Base-by-base conservation (phyloP, 2,888 invertebrate species). In the Cistogaster globosa region DNA sequence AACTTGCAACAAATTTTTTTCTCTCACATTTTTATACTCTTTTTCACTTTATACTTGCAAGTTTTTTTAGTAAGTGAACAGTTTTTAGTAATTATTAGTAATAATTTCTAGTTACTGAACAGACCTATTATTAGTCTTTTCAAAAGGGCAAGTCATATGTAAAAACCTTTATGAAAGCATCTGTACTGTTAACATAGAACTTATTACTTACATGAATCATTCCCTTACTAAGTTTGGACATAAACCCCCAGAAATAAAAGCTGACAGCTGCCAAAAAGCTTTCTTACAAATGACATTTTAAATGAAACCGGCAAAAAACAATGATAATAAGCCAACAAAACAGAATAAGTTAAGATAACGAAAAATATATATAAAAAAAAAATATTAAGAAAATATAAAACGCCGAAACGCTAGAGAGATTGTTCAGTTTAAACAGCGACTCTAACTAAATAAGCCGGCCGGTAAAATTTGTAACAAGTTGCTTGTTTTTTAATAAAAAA, bases 361-460 rank as follows among this genome's bases (percentile, higher is more conserved):
- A 16, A 63, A 42, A 72, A 67, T 32, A 58, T 71, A 76, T 7
- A 32, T 8, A 32, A 32, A 32, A 7, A 3, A 7, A 32, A 32
- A 8, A 32, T 71, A 65, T 18, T 55, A 74, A 38, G n/a, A 60
- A 6, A 60, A 76, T 85, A 87, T 78, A 87, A 65, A 81, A 68
- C 36, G 5, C 36, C 11, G 5, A 55, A 55, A 53, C 14, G 5
- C 11, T 26, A 48, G 53, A 7, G 48, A 20, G 57, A 58, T 63
- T 51, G 51, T 74, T 84, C 82, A 87, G 78, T 87, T 87, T 2
- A 72, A 26, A 16, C 45, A 53, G 65, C 42, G 32, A 42, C 48
- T 63, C 14, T 20, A 7, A 8, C 20, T 22, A 48, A 48, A 51
- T 22, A 48, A 48, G 45, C 63, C 74, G 36, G 67, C 68, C 51